Base-by-base conservation (phyloP, 1,140 invertebrate genomes). In the Patella vulgata region DNA sequence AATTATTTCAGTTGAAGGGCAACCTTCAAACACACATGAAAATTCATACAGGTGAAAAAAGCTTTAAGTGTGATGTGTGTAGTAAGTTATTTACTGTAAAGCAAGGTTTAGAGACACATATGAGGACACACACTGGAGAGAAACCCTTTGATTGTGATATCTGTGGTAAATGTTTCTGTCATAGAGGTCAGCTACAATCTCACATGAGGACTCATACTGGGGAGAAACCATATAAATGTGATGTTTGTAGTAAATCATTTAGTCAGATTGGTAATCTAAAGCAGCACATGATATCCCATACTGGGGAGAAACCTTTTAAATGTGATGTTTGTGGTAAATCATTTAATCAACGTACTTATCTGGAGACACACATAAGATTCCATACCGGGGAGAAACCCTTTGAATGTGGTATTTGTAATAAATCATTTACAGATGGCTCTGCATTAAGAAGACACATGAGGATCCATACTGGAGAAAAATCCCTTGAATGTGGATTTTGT, bases 401-500 rank as follows among this genome's bases (percentile, higher is more conserved):
- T 19, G 31, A 51, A 44, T 71, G 69, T 53, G 33, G 51, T 27
- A 44, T 59, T 55, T 71, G 69, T 53, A 55, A 55, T 36, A 64
- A 64, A 48, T 54, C 44, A 0, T 73, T 73, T 55, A 63, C 43
- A 25, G 43, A 40, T 9, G 31, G 25, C 25, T 28, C 8, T 42
- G n/a, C 39, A 9, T 21, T 61, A 51, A 53, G 31, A 23, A 61
- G n/a, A 25, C 61, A 61, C 42, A 14, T 33, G 5, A 36, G 48
- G 9, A 60, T 46, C 30, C 68, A 66, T 36, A 50, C 53, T 19
- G 63, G 64, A 19, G 28, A 59, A 23, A 66, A 66, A 27, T 60
- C 66, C 11, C 63, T 63, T 31, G 42, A 48, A 31, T 69, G 67
- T 43, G 47, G 56, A 12, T n/a, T 42, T 14, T 69, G 67, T 53